phyloP scores from a whole-genome alignment of 2,113 vertebrate species.

The Etheostoma spectabile region DNA sequence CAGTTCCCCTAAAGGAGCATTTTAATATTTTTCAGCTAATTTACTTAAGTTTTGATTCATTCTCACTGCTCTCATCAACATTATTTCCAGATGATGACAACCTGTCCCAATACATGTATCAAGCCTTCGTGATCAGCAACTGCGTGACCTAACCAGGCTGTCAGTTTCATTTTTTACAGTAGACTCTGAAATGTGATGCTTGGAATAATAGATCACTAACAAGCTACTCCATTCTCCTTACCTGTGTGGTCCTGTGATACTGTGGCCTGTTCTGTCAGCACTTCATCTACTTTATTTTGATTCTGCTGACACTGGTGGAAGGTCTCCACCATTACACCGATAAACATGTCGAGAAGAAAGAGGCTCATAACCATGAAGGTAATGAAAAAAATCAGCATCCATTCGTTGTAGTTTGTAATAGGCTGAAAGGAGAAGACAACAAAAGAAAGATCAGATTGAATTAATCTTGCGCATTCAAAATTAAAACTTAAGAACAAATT shows the following conservation, averaged over 20 bases:
- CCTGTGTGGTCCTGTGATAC: fast-evolving
- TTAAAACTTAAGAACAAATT: background rate
- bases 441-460: background rate
- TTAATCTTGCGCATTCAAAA: background rate
- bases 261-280: slow-evolving; percentile 48
- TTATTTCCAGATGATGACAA: too few species aligned
- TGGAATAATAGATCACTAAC: background rate
- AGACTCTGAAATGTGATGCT: too few species aligned
- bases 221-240: background rate
- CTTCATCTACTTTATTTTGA: background rate
- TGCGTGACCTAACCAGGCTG: too few species aligned
- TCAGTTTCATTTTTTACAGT: too few species aligned
- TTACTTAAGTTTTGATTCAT: too few species aligned
- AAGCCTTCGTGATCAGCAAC: too few species aligned
- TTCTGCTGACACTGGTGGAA: slow-evolving; percentile 90
- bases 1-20: too few species aligned
- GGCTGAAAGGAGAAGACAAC: slow-evolving; percentile 75
- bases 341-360: slow-evolving; percentile 92
- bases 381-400: slow-evolving; percentile 92
- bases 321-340: slow-evolving; percentile 91
- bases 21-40: background rate
- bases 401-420: slow-evolving; percentile 87
- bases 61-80: too few species aligned
- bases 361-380: slow-evolving; percentile 92
- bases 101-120: too few species aligned